These are phyloP conservation scores for Phacellophora camtschatica DNA, from an alignment of 30 jellyfish, hydroid and myxozoan genomes.

Conservation along the genomic window DNA sequence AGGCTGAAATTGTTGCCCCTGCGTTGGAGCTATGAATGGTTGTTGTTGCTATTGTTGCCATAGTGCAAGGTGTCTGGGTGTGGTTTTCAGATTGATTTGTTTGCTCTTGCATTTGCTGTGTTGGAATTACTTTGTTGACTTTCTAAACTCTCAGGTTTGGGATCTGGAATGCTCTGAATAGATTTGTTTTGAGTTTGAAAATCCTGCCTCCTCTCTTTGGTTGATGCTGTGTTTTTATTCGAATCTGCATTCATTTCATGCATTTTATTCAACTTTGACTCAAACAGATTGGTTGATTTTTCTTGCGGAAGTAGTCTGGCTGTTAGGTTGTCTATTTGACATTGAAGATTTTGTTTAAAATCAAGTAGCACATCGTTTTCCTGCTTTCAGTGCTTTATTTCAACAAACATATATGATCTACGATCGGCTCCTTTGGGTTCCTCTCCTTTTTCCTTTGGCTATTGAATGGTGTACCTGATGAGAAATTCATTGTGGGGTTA, in stretches of 20 bases:
- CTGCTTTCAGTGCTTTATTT: neutral
- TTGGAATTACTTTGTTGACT: neutral
- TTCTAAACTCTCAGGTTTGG: neutral
- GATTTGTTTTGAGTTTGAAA: neutral
- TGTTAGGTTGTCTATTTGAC: neutral
- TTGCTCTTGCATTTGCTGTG: neutral
- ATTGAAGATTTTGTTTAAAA: neutral
- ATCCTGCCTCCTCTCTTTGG: neutral
- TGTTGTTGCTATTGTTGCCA: neutral
- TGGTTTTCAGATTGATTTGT: neutral
- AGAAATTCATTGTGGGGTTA: neutral
- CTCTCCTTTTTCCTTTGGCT: neutral
- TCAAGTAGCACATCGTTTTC: neutral
- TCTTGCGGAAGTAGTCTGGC: neutral
- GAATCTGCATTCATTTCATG: neutral
- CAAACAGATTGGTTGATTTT: neutral
- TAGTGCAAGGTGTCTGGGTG: neutral
- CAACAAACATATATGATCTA: neutral
- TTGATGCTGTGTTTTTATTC: neutral
- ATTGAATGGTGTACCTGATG: too few species aligned
- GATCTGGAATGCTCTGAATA: neutral
- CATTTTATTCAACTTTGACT: neutral
- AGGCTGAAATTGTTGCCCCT: constrained; percentile 6
- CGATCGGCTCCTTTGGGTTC: neutral
- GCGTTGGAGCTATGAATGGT: neutral